Evolutionary conservation across 2,797 vertebrate genomes (phyloP).

Genomic region (Tenualosa thibaudeaui): DNA sequence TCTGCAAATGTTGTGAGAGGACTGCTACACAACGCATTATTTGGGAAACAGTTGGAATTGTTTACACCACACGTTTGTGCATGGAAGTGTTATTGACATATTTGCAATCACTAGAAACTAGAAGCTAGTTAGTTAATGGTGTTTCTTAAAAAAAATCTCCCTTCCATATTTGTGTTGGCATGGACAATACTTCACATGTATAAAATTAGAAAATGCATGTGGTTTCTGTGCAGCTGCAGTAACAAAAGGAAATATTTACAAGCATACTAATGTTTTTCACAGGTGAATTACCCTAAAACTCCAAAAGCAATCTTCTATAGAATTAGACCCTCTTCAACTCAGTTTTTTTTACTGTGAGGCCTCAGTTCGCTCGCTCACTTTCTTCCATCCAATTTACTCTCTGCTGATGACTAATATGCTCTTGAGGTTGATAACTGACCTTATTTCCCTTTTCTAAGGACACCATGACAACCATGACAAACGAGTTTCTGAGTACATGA

Average conservation of each 20-base stretch:
- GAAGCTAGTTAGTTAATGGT: no score
- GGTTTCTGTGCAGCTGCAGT: background rate
- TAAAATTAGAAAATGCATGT: background rate
- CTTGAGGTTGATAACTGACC: background rate
- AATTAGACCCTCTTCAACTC: background rate
- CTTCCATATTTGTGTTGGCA: background rate
- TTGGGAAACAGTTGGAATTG: background rate
- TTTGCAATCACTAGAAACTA: background rate
- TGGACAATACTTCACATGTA: background rate
- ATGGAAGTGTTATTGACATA: background rate
- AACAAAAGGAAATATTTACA: background rate
- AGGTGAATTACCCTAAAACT: background rate
- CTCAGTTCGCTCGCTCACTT: background rate
- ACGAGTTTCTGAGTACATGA: background rate
- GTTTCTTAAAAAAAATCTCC: no score
- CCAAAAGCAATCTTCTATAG: background rate
- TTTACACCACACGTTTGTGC: background rate
- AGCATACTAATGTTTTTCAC: background rate
- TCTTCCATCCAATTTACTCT: background rate
- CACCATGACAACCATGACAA: constrained; percentile 20
- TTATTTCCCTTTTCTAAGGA: background rate
- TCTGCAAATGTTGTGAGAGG: background rate
- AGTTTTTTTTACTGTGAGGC: background rate
- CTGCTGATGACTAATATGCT: background rate
- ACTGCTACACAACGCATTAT: background rate